phyloP scores from a whole-genome alignment of 2,113 vertebrate genomes.

The Pycnonotus jocosus region DNA sequence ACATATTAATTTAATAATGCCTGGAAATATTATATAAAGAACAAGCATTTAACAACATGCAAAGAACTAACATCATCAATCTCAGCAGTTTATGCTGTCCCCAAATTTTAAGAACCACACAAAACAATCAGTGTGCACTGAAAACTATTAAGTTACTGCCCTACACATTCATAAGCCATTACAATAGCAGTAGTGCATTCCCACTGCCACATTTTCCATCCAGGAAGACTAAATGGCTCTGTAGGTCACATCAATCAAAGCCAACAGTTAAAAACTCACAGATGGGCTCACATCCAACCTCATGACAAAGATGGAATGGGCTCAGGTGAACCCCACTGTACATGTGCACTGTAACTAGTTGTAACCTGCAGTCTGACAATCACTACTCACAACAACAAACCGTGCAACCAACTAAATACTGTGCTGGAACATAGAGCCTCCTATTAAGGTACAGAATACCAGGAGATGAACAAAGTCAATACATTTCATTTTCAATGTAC shows the following conservation, averaged over 20 bases:
- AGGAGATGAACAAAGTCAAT: neutral
- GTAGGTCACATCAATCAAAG: neutral
- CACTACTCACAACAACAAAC: neutral
- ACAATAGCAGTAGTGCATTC: neutral
- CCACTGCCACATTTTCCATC: neutral
- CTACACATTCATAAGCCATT: neutral
- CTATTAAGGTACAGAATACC: neutral
- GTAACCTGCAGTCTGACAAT: neutral
- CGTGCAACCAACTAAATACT: neutral
- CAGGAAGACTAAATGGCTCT: neutral
- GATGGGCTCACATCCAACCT: neutral
- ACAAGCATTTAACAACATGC: neutral
- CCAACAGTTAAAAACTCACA: neutral
- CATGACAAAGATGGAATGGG: neutral
- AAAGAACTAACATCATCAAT: neutral
- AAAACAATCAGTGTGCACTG: neutral
- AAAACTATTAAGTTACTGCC: neutral
- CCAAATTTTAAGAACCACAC: neutral
- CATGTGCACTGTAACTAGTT: accelerated
- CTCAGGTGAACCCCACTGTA: neutral
- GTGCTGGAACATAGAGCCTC: neutral
- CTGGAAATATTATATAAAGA: neutral
- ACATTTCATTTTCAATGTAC: neutral
- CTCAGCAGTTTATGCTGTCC: neutral
- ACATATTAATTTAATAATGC: neutral